Evolutionary conservation across 2,113 vertebrate species (phyloP), one percentile per base, ranked within the genome.

Genomic region (Synodontis membranacea): DNA sequence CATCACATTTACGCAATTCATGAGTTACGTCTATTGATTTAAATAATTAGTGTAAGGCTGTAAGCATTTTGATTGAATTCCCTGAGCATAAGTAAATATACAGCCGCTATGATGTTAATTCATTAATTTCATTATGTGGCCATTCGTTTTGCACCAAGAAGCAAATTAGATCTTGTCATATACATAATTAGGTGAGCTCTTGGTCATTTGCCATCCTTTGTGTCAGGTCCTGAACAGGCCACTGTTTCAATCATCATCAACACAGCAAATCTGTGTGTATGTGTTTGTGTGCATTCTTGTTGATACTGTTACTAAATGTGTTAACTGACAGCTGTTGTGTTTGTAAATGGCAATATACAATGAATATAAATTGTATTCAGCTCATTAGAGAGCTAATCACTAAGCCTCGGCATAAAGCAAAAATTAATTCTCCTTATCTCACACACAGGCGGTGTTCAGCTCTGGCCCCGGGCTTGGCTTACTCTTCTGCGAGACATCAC

Each of bases 361-460:
- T 82, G 62, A 87, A 83, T 78, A 85, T 85, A 72, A 87, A 79
- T 84, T 85, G 68, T 56, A 56, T 37, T 62, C 25, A 46, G 78
- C 56, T 85, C 58, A 82, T 86, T 86, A 82, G 52, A 23, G 42
- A 60, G 79, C 79, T 86, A 82, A 86, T 82, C 64, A 25, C 64
- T 81, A 82, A 74, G 56, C 78, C 79, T 60, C 50, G 60, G 85
- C 80, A 28, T 37, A 74, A 39, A 60, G 84, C 34, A 25, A 78
- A 78, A 85, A 86, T 74, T 28, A 66, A 86, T 68, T 56, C 48
- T 81, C 34, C 85, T 86, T 86, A 86, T 86, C 85, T n/a, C 50
- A 34, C 62, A 72, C 56, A 46, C 84, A 86, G 84, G 31, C 52
- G 76, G 31, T 42, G 50, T 80, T 80, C 28, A 34, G 76, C 58